Evolutionary conservation across 2,113 vertebrate species (phyloP), one percentile per base, ranked within the genome.

Genomic region (Muntiacus reevesi): DNA sequence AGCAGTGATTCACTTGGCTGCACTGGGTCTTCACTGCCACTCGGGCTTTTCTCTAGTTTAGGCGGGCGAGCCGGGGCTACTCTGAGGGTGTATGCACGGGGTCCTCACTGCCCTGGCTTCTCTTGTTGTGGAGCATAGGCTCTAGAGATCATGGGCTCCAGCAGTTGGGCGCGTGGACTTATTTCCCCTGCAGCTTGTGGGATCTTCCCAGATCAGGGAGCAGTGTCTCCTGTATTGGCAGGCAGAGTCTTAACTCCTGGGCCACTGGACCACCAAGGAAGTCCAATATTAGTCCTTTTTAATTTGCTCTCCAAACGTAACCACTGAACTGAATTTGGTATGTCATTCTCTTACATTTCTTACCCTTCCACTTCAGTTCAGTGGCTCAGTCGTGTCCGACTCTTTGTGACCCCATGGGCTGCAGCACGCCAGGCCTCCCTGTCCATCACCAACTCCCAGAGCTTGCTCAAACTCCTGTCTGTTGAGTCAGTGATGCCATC

Each of bases 101-200:
- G 64, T 36, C n/a, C 19, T 71, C n/a, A 11, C 3, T 21, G 64
- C 2, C 0, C 9, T 11, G 1, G 9, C 19, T 36, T 23, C 64
- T 36, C n/a, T 19, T 67, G 5, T 16, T 4, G n/a, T 36, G 64
- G 5, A 36, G 7, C 64, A 23, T n/a, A 36, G 64, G 64, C 64
- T 36, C 9, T 36, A 2, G 64, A 71, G 9, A 71, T 19, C n/a
- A 23, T 36, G 17, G 9, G 64, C 64, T 21, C 4, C 64, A 36
- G n/a, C 36, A 23, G 64, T 11, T 71, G 19, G 62, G n/a, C 1
- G 0, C 64, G 12, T 11, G 64, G 64, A 21, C 33, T 36, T 67
- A 21, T 2, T 36, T 11, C 19, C n/a, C 64, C 64, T 12, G 64
- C 2, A 0, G n/a, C n/a, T 1, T 36, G 19, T 11, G 64, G 64